Conservation (phyloP, 2,888 invertebrate species). For the Linyphia triangularis region DNA sequence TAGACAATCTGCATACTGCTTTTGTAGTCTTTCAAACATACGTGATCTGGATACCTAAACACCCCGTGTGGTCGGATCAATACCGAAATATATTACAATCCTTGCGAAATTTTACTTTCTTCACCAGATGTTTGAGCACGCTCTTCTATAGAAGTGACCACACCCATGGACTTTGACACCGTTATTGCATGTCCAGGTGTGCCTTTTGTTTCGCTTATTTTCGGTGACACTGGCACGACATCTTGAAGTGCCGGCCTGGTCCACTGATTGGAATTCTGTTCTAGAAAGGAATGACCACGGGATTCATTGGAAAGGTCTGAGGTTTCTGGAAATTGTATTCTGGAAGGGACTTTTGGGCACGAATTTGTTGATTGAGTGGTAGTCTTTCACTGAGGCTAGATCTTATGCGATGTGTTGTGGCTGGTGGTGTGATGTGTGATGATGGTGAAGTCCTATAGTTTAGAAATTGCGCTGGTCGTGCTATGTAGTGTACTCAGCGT, state of each 20-base stretch:
- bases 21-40: too few relatives aligned
- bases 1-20: too few relatives aligned
- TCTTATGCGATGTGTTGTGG: background rate
- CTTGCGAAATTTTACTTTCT: slow-evolving; percentile 42
- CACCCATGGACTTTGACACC: slow-evolving; percentile 56
- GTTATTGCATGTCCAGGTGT: slow-evolving; percentile 13
- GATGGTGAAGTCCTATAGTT: background rate
- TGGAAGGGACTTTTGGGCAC: too few relatives aligned
- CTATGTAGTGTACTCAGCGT: background rate
- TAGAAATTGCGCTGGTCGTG: background rate
- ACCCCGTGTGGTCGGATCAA: slow-evolving; percentile 28
- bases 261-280: too few relatives aligned
- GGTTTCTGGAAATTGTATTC: too few relatives aligned
- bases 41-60: slow-evolving; percentile 45
- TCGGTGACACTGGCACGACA: slow-evolving; percentile 58
- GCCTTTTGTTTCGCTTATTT: slow-evolving; percentile 7
- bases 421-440: background rate
- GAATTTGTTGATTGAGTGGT: too few relatives aligned
- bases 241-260: background rate
- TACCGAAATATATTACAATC: slow-evolving; percentile 17
- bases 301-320: too few relatives aligned
- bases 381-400: too few relatives aligned
- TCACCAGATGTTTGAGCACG: slow-evolving; percentile 32
- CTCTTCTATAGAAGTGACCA: slow-evolving; percentile 35
- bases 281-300: too few relatives aligned